These are phyloP conservation scores for Hermodice carunculata DNA, from an alignment of 2,888 invertebrate genomes.

Conservation along the genomic window DNA sequence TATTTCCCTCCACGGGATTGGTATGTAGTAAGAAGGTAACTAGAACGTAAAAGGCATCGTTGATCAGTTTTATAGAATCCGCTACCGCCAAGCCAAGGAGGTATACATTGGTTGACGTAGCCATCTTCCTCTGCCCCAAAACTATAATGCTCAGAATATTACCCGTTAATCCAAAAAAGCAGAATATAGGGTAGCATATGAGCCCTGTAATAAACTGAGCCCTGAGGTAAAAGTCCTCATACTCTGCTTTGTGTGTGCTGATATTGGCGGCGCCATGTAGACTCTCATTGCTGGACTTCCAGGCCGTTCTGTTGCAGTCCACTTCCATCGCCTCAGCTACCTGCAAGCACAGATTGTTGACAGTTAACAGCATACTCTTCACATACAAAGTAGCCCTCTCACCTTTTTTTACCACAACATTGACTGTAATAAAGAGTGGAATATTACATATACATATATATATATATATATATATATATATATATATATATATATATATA, in stretches of 20 bases:
- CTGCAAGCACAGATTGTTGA: too few relatives aligned
- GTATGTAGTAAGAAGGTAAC: slow-evolving; percentile 33
- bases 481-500: too few relatives aligned
- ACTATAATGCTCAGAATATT: slow-evolving; percentile 43
- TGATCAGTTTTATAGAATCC: slow-evolving; percentile 43
- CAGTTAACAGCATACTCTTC: too few relatives aligned
- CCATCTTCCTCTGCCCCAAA: slow-evolving; percentile 37
- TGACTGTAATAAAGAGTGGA: too few relatives aligned
- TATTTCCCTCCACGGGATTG: slow-evolving; percentile 21
- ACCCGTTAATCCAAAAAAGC: slow-evolving; percentile 41
- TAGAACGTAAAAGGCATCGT: slow-evolving; percentile 44
- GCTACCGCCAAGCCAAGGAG: slow-evolving; percentile 40
- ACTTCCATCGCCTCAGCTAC: too few relatives aligned
- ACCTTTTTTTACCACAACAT: too few relatives aligned
- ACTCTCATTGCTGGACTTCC: too few relatives aligned
- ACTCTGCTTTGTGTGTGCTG: neutral
- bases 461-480: too few relatives aligned
- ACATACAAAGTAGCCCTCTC: too few relatives aligned
- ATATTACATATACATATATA: too few relatives aligned
- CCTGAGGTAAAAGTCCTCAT: slow-evolving; percentile 24
- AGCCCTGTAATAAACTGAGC: slow-evolving; percentile 41
- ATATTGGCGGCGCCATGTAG: too few relatives aligned
- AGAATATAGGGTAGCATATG: slow-evolving; percentile 38
- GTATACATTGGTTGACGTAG: slow-evolving; percentile 42
- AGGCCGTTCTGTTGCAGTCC: too few relatives aligned